These are phyloP conservation scores for Drosophila kambysellisi DNA, from an alignment of 2,888 invertebrate genomes.

Conservation along the genomic window DNA sequence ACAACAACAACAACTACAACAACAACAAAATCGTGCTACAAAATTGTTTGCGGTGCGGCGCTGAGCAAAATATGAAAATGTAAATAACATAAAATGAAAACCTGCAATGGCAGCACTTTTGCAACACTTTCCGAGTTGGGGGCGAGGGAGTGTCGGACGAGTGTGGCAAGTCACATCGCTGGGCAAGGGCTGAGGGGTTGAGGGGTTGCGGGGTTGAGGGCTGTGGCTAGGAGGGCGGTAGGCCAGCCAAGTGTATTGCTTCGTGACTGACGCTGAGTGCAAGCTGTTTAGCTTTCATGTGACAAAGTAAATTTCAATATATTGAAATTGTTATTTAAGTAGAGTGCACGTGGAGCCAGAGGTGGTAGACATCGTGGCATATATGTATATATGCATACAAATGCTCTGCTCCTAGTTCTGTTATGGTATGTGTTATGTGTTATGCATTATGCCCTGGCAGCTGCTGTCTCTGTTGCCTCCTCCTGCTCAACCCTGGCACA, in stretches of 20 bases:
- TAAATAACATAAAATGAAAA: constrained; percentile 79
- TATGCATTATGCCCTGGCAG: constrained; percentile 50
- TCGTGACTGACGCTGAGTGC: constrained; percentile 74
- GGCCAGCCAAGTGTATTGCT: constrained; percentile 28
- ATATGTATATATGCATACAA: constrained; percentile 1
- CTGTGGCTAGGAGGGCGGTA: constrained; percentile 2
- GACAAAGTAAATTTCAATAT: constrained; percentile 82
- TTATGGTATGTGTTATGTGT: constrained; percentile 24
- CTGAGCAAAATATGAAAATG: constrained; percentile 74
- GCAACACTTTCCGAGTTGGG: constrained; percentile 55
- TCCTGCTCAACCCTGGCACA: constrained; percentile 25
- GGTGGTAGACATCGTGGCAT: constrained; percentile 4
- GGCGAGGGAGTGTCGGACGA: constrained; percentile 20
- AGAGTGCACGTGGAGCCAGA: constrained; percentile 67
- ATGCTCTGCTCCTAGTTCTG: constrained; percentile 18
- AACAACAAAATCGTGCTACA: constrained; percentile 34
- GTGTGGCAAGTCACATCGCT: constrained; percentile 25
- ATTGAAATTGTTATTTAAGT: constrained; percentile 80
- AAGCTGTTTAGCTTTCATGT: constrained; percentile 79
- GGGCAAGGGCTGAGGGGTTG: constrained; percentile 7
- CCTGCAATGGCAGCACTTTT: constrained; percentile 78
- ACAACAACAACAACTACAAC: constrained; percentile 16
- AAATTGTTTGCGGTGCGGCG: constrained; percentile 74
- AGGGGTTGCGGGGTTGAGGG: neutral
- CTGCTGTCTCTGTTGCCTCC: constrained; percentile 42